Base-by-base conservation (phyloP, 2,113 vertebrate species). In the Etia nguti region DNA sequence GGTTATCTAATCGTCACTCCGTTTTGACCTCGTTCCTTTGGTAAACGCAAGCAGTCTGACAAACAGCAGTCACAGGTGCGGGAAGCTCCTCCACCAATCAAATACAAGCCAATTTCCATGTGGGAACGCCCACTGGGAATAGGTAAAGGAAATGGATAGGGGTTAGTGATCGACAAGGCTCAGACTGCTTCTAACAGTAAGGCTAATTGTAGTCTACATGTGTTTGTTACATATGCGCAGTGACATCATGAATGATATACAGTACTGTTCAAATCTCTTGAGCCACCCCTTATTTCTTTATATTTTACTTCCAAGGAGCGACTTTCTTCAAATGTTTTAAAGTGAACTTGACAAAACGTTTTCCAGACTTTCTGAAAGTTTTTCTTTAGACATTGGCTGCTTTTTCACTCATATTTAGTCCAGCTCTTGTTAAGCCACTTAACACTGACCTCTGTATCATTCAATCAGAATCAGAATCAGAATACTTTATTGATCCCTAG, bases 61-160 rank as follows among this genome's bases (percentile, higher is more conserved):
- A 7, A 18, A 20, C 82, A 56, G 81, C 70, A 20, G 79, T 5
- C 86, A 54, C 89, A 91, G 92, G 91, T 92, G 92, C 41, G 52
- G 41, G 3, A 8, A 29, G 38, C 52, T 46, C 8, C 65, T 86
- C 85, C 31, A 18, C 93, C 90, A 95, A 94, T 95, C 91, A 92
- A 3, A 81, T 81, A 80, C 62, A 82, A 90, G 34, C 8, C 22
- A 10, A 54, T 10, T 50, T n/a, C 6, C 80, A 50, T 6, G 79
- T 60, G 59, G 22, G 1, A 41, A 86, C 88, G 87, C 88, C 85
- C 62, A 62, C 22, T 31, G 1, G 5, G 41, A 26, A 26, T 20
- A 31, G 16, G 10, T 31, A 50, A 50, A 46, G 10, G 2, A 75
- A 4, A 48, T 29, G 3, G 43, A 13, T 20, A 48, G 22, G 7